A percentile compares a stretch with the other conserved stretches of the same genome.
phyloP scores from a whole-genome alignment of 2,797 vertebrate species.

The Hippocampus kuda region DNA sequence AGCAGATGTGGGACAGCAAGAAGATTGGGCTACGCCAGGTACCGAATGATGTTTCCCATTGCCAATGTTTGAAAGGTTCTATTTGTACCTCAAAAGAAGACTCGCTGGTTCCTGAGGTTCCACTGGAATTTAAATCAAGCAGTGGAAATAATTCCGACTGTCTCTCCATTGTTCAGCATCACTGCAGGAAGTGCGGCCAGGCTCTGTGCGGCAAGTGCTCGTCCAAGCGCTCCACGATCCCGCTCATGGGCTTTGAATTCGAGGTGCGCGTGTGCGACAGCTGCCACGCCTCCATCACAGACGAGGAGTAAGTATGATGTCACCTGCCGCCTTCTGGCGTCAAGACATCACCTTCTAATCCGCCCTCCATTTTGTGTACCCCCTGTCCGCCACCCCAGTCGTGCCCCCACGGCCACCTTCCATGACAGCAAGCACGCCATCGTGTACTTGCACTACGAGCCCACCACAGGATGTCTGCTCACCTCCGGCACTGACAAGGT shows the following conservation, averaged over 20 bases:
- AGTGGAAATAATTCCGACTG: background rate
- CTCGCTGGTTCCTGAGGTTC: too few relatives aligned
- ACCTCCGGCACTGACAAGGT: conserved; percentile 91
- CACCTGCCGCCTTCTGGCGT: background rate
- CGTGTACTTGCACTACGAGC: conserved; percentile 88
- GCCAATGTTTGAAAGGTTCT: too few relatives aligned
- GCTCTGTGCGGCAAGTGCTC: conserved; percentile 94
- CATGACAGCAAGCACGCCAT: conserved; percentile 93
- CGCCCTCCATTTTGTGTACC: background rate
- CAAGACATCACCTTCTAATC: background rate
- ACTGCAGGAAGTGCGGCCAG: conserved; percentile 75
- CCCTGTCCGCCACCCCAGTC: conserved; percentile 57
- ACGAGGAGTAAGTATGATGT: conserved; percentile 86
- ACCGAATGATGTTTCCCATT: background rate
- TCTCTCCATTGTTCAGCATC: conserved; percentile 48
- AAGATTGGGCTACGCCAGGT: conserved; percentile 97
- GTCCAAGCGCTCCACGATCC: conserved; percentile 90
- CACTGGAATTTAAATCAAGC: too few relatives aligned
- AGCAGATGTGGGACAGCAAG: conserved; percentile 99
- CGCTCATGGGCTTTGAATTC: conserved; percentile 96
- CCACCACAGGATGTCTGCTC: conserved; percentile 85
- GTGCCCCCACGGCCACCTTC: conserved; percentile 92
- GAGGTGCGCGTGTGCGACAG: conserved; percentile 92
- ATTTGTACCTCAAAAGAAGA: too few relatives aligned
- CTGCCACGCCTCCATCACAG: conserved; percentile 91